phyloP scores from a whole-genome alignment of 2,113 vertebrate species.

The Melanostigma gelatinosum region DNA sequence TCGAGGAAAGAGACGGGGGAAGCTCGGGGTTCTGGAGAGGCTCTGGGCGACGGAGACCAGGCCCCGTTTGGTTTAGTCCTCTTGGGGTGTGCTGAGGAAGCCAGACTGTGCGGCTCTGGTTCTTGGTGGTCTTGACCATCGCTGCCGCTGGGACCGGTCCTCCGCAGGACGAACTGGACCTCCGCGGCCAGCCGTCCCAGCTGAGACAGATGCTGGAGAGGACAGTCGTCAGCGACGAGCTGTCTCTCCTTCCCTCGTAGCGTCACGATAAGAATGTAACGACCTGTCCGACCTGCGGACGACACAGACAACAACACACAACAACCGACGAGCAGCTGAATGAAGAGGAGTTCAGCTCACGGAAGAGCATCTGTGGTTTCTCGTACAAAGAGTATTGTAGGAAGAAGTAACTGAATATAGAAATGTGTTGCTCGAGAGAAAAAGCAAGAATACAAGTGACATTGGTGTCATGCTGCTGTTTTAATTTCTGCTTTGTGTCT shows the following conservation, averaged over 20 bases:
- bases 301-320: neutral
- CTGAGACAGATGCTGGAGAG: conserved; percentile 87
- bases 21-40: conserved; percentile 49
- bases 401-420: too few species aligned
- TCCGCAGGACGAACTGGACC: conserved; percentile 89
- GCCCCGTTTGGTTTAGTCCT: conserved; percentile 39
- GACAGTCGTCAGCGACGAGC: conserved; percentile 87
- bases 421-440: too few species aligned
- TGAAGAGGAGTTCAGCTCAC: too few species aligned
- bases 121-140: conserved; percentile 72
- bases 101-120: conserved; percentile 78
- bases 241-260: conserved; percentile 88
- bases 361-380: too few species aligned
- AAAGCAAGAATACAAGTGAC: too few species aligned
- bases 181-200: conserved; percentile 89
- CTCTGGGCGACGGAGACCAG: conserved; percentile 38
- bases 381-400: too few species aligned
- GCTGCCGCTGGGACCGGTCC: conserved; percentile 86
- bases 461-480: too few species aligned
- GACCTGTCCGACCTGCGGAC: conserved; percentile 90
- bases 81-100: conserved; percentile 62
- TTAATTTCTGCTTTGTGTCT: too few species aligned
- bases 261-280: conserved; percentile 90
- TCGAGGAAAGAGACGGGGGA: conserved; percentile 45
- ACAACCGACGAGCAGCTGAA: too few species aligned